A percentile compares a stretch with the other conserved stretches of the same genome.
These are phyloP conservation scores for Arothron firmamentum DNA, from an alignment of 2,113 vertebrate genomes.

Conservation along the genomic window DNA sequence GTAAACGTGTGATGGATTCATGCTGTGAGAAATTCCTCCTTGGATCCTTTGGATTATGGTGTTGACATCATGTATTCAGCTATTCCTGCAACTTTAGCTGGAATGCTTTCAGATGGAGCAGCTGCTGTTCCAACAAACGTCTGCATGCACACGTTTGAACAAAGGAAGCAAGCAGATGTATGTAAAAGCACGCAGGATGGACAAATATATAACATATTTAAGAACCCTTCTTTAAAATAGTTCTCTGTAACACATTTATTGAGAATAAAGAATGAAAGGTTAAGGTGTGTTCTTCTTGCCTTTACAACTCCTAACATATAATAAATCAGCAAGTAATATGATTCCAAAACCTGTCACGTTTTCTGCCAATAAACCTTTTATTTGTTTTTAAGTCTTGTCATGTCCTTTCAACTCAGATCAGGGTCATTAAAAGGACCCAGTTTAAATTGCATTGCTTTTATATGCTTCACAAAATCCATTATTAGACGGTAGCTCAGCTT, in stretches of 20 bases:
- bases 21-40: constrained; percentile 20
- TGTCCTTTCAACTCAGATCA: no score
- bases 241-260: no score
- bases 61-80: neutral
- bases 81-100: constrained; percentile 24
- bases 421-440: no score
- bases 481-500: neutral
- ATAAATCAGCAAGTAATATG: no score
- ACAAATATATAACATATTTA: no score
- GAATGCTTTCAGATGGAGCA: neutral
- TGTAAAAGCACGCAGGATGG: neutral
- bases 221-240: no score
- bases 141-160: constrained; percentile 14
- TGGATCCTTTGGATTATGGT: constrained; percentile 17
- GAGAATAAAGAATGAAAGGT: no score
- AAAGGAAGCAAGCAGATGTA: neutral
- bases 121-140: constrained; percentile 10
- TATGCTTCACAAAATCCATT: neutral
- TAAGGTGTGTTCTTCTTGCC: no score
- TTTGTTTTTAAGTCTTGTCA: no score
- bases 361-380: no score
- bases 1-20: neutral
- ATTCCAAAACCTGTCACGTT: no score
- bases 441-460: neutral
- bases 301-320: no score